phyloP scores from a whole-genome alignment of 2,113 vertebrate species.

The Eira barbara region DNA sequence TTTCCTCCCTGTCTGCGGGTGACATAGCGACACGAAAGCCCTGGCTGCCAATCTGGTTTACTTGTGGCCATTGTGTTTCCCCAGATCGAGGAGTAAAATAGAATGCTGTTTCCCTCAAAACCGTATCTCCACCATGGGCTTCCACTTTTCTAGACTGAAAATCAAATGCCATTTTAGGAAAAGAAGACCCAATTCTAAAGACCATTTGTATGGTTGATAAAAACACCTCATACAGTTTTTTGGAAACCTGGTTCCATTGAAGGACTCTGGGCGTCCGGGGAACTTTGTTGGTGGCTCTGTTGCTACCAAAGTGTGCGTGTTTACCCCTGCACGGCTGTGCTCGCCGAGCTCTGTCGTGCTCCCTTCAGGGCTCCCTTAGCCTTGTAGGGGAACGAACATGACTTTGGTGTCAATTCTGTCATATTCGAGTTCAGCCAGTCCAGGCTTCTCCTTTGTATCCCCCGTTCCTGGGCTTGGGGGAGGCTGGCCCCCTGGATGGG shows the following conservation, averaged over 20 bases:
- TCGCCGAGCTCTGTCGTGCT: neutral
- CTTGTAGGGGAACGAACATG: neutral
- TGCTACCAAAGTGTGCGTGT: accelerated
- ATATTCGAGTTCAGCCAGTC: neutral
- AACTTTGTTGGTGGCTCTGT: neutral
- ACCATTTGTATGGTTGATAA: neutral
- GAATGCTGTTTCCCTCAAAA: neutral
- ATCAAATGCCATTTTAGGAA: constrained; percentile 28
- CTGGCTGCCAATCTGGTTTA: neutral
- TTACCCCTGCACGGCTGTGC: accelerated
- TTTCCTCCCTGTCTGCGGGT: neutral
- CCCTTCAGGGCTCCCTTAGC: neutral
- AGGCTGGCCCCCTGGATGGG: neutral
- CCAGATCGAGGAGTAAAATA: neutral
- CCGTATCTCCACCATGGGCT: constrained; percentile 8
- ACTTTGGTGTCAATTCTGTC: neutral
- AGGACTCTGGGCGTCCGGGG: neutral
- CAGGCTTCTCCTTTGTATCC: neutral
- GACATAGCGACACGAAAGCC: neutral
- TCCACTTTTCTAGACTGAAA: neutral
- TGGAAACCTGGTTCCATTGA: neutral
- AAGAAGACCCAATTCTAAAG: neutral
- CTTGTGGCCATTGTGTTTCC: neutral
- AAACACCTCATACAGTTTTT: neutral
- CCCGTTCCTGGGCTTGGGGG: neutral